phyloP scores from a whole-genome alignment of 2,888 invertebrate genomes.

The Apoderus coryli region DNA sequence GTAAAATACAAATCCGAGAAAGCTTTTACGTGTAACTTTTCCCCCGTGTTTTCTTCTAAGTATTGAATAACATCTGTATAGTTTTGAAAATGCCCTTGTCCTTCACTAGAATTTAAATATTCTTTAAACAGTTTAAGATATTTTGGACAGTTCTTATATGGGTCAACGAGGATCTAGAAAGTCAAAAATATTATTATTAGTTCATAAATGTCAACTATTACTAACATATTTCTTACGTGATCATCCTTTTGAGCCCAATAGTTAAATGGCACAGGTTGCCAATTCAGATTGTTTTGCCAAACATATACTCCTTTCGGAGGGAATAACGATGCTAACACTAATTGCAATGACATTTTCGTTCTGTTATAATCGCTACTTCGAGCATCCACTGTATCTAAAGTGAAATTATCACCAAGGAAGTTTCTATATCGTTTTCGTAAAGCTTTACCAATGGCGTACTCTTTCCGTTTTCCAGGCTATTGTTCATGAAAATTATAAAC shows the following conservation, averaged over 20 bases:
- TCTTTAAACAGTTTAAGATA: slow-evolving; percentile 17
- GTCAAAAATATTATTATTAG: slow-evolving; percentile 4
- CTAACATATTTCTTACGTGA: slow-evolving; percentile 17
- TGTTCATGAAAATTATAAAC: too few relatives aligned
- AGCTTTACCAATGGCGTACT: slow-evolving; percentile 46
- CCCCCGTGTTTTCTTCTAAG: slow-evolving; percentile 17
- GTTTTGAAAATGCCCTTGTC: slow-evolving; percentile 17
- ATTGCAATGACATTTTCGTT: slow-evolving; percentile 54
- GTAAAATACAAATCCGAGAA: slow-evolving; percentile 20
- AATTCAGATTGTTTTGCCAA: slow-evolving; percentile 34
- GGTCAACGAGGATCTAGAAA: slow-evolving; percentile 20
- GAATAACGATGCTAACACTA: slow-evolving; percentile 53
- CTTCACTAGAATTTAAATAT: slow-evolving; percentile 18
- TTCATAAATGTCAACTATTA: slow-evolving; percentile 2
- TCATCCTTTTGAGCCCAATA: slow-evolving; percentile 20
- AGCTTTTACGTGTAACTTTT: slow-evolving; percentile 16
- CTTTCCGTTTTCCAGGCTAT: slow-evolving; percentile 26
- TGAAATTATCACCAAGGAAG: slow-evolving; percentile 43
- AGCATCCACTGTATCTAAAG: slow-evolving; percentile 40
- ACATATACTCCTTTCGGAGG: slow-evolving; percentile 40
- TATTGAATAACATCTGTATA: slow-evolving; percentile 15
- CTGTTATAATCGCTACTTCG: slow-evolving; percentile 55
- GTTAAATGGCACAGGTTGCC: slow-evolving; percentile 25
- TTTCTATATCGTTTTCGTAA: slow-evolving; percentile 46
- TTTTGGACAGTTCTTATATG: slow-evolving; percentile 19